phyloP scores from a whole-genome alignment of 1,140 invertebrate genomes.

The Goniozus legneri region DNA sequence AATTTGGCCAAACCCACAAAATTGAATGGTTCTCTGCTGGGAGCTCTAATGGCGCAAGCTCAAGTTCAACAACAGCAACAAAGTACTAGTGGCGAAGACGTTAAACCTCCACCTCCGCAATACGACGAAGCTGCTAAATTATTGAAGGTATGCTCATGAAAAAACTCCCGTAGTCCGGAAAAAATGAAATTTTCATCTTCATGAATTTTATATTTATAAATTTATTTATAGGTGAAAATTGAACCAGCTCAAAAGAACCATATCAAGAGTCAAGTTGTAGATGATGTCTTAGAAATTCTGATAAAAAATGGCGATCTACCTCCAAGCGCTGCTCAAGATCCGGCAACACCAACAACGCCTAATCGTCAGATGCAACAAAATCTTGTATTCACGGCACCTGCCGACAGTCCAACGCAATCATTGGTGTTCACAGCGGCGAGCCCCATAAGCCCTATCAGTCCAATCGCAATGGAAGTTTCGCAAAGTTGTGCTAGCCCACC shows the following conservation, averaged over 20 bases:
- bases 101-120: constrained; percentile 59
- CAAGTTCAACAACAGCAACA: constrained; percentile 45
- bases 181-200: too few species aligned
- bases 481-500: constrained; percentile 43
- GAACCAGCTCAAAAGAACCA: constrained; percentile 55
- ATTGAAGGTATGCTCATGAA: constrained; percentile 49
- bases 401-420: constrained; percentile 42
- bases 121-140: constrained; percentile 72
- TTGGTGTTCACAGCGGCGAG: constrained; percentile 40
- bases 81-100: constrained; percentile 43
- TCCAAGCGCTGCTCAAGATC: constrained; percentile 78
- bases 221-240: constrained; percentile 42
- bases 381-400: constrained; percentile 43
- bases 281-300: constrained; percentile 92
- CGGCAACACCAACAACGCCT: constrained; percentile 65
- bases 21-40: constrained; percentile 46
- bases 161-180: too few species aligned
- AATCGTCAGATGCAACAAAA: constrained; percentile 49
- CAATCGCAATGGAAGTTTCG: constrained; percentile 50
- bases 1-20: constrained; percentile 49
- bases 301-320: constrained; percentile 91
- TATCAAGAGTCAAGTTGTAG: constrained; percentile 82
- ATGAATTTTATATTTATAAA: too few species aligned
- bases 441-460: constrained; percentile 47
- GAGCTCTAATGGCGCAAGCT: constrained; percentile 48